Base-by-base conservation (phyloP, 2,113 vertebrate genomes). In the Pandion haliaetus region DNA sequence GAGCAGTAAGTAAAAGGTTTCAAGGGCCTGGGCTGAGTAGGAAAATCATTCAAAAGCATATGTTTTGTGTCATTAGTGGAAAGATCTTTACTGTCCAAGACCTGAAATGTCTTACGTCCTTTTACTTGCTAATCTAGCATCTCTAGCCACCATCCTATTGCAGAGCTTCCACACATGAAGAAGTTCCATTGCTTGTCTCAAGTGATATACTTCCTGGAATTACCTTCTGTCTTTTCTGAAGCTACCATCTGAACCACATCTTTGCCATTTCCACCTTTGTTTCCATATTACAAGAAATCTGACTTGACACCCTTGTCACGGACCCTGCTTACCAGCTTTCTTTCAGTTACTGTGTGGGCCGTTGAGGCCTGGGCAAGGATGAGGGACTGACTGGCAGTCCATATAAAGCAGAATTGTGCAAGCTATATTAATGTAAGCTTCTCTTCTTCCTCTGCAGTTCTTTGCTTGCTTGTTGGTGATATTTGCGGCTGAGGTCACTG, bases 391-490 rank as follows among this genome's bases (percentile, higher is more conserved):
- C n/a, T 81, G 36, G 29, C 63, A 88, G 81, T 28, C 44, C 72
- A 18, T 3, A 8, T 57, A 47, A 79, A 92, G 86, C 34, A 45
- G 23, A 31, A 61, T 14, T 91, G 74, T 70, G 44, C 73, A 50
- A 69, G 34, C 42, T n/a, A 8, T 85, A 92, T 84, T 95, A 82
- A 94, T 40, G n/a, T 45, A 77, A 83, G 55, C 45, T 52, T 82
- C 38, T 96, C n/a, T 94, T 96, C 97, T 95, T 81, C 85, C 76
- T 97, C 83, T 89, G 44, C 97, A 99, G 99, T 99, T 99, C 97
- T 99, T 99, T 93, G 98, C 99, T 91, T 99, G 99, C 90, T 98
- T 99, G 52, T 86, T 99, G 97, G 99, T 99, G 97, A 99, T 99
- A 98, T 99, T 99, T 97, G 99, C 99, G 36, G 99, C 99, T 63